Percentiles rank a stretch among this genome's conserved stretches.
phyloP scores from a whole-genome alignment of 2,797 vertebrate genomes.

The Tadarida brasiliensis region DNA sequence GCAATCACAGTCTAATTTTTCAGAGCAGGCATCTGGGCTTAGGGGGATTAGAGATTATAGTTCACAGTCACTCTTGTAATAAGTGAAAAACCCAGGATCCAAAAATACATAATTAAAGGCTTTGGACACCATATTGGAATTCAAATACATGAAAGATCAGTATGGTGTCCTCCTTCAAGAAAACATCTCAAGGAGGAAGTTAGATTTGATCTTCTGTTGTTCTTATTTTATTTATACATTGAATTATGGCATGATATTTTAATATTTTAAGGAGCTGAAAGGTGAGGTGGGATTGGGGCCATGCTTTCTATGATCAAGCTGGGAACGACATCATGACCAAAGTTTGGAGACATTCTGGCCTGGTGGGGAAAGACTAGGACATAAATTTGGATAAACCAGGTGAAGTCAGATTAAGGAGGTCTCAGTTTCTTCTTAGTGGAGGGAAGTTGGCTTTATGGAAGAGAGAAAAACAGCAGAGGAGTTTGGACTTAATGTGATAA shows the following conservation, averaged over 20 bases:
- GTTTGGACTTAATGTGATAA: constrained; percentile 70
- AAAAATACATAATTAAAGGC: constrained; percentile 34
- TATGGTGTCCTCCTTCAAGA: not conserved
- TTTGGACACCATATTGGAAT: not conserved
- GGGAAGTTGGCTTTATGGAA: no score
- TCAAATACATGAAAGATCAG: constrained; percentile 7
- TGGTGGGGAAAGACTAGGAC: not conserved
- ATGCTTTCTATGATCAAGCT: not conserved
- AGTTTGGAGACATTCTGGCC: constrained; percentile 21
- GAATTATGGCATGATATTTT: not conserved
- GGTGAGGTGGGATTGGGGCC: not conserved
- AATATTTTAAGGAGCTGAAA: not conserved
- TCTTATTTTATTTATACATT: not conserved
- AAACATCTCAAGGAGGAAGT: not conserved
- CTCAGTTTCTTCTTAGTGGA: no score
- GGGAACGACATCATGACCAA: not conserved
- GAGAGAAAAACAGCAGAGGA: constrained; percentile 66
- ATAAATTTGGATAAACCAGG: constrained; percentile 76
- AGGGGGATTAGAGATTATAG: not conserved
- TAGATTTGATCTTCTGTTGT: not conserved
- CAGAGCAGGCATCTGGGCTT: not conserved
- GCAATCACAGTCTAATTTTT: not conserved
- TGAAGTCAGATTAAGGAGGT: constrained; percentile 56
- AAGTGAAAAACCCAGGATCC: not conserved
- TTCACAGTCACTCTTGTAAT: not conserved